Percentiles rank a stretch among this genome's conserved stretches.
Conservation (phyloP, 2,113 vertebrate genomes). For the Cephalopholis sonnerati region DNA sequence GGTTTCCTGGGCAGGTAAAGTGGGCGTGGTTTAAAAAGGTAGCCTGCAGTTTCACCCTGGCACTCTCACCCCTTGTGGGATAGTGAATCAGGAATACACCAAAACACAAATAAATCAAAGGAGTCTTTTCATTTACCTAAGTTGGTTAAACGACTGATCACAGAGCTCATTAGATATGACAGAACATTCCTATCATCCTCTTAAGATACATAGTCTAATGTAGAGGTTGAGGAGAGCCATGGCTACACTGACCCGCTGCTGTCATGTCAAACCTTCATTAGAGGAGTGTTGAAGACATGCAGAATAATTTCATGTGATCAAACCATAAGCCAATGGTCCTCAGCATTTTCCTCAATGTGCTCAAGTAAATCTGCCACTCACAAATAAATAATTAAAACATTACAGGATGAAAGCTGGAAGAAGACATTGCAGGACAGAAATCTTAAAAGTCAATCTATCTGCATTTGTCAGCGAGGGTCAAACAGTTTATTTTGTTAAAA, state of each 20-base stretch:
- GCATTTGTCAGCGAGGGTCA: conserved; percentile 28
- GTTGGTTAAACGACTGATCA: too few relatives aligned
- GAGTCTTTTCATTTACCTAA: too few relatives aligned
- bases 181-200: neutral
- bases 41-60: too few relatives aligned
- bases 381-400: conserved; percentile 13
- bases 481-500: conserved; percentile 36
- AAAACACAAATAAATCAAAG: too few relatives aligned
- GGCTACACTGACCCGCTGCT: conserved; percentile 6
- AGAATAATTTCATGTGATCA: conserved; percentile 30
- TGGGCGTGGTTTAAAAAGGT: too few relatives aligned
- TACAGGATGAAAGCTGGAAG: neutral
- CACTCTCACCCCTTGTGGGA: too few relatives aligned
- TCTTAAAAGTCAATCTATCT: conserved; percentile 3
- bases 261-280: conserved; percentile 28
- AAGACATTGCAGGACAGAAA: conserved; percentile 8
- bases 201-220: conserved; percentile 7
- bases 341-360: neutral
- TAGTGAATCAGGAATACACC: too few relatives aligned
- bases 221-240: conserved; percentile 6
- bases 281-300: conserved; percentile 10
- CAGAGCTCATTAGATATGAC: neutral
- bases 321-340: conserved; percentile 30
- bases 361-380: conserved; percentile 22
- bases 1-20: too few relatives aligned